A percentile compares a stretch with the other conserved stretches of the same genome.
phyloP scores from a whole-genome alignment of 2,797 vertebrate genomes.

The Rhadinocentrus ornatus region DNA sequence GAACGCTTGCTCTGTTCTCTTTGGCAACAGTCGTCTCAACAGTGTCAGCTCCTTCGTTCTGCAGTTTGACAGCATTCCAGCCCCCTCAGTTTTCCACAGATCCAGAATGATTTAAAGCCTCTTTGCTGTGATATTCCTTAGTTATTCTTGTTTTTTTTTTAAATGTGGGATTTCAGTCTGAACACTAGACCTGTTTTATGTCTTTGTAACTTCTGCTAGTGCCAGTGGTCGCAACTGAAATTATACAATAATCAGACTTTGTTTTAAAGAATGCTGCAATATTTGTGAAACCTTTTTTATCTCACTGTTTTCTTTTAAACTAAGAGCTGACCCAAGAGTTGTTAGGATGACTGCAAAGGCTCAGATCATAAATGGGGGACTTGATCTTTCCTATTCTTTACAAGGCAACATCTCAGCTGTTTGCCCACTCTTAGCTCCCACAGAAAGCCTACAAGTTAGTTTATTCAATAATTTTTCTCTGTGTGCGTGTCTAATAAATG shows the following conservation, averaged over 20 bases:
- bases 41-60: conserved; percentile 63
- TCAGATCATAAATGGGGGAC: conserved; percentile 31
- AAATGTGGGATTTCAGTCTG: conserved; percentile 5
- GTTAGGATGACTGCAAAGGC: conserved; percentile 54
- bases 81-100: conserved; percentile 36
- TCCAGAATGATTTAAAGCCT: conserved; percentile 38
- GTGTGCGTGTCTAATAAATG: conserved; percentile 13
- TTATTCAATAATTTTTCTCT: background rate
- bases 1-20: conserved; percentile 46
- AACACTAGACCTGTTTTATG: conserved; percentile 22
- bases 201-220: conserved; percentile 29
- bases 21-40: conserved; percentile 56
- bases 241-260: conserved; percentile 45
- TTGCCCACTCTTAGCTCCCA: conserved; percentile 29
- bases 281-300: conserved; percentile 33
- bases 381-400: conserved; percentile 37
- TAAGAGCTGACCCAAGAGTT: conserved; percentile 44
- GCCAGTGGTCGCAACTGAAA: conserved; percentile 25
- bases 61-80: conserved; percentile 62
- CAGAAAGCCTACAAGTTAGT: conserved; percentile 45
- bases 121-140: conserved; percentile 48
- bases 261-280: conserved; percentile 35
- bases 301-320: conserved; percentile 26
- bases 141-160: conserved; percentile 30
- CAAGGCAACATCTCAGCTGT: conserved; percentile 30